A percentile compares a stretch with the other conserved stretches of the same genome.
phyloP scores from a whole-genome alignment of 2,797 vertebrate species.

The Cynodonichthys magdalenae region DNA sequence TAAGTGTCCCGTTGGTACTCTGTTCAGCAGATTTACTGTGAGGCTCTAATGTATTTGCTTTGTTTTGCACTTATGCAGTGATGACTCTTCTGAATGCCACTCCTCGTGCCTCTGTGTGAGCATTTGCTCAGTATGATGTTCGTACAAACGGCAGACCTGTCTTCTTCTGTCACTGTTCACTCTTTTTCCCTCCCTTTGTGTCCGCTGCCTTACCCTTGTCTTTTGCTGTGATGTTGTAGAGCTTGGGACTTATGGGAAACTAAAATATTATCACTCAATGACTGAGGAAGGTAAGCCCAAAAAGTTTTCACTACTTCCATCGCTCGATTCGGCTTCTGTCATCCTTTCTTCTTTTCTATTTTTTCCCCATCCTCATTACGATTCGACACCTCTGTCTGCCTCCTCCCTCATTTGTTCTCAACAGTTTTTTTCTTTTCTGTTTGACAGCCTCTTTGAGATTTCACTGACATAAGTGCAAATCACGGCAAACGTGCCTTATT shows the following conservation, averaged over 20 bases:
- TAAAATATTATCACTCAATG: constrained; percentile 99
- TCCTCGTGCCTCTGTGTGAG: constrained; percentile 51
- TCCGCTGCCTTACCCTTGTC: constrained; percentile 94
- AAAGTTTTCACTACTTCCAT: constrained; percentile 76
- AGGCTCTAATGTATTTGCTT: constrained; percentile 42
- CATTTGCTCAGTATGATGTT: constrained; percentile 51
- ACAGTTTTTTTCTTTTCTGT: constrained; percentile 56
- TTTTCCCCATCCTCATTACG: constrained; percentile 40
- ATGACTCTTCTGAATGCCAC: constrained; percentile 49
- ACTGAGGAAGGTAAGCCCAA: constrained; percentile 99
- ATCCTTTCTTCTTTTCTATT: constrained; percentile 36
- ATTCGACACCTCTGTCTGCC: constrained; percentile 14
- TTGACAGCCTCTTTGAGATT: constrained; percentile 82
- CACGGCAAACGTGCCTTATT: constrained; percentile 67
- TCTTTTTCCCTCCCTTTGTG: constrained; percentile 83
- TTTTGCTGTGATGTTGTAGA: constrained; percentile 99
- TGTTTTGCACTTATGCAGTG: constrained; percentile 71
- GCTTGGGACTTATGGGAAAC: constrained; percentile 99
- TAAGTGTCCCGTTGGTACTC: neutral
- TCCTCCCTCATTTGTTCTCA: constrained; percentile 29
- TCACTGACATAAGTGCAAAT: constrained; percentile 84
- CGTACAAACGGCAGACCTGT: constrained; percentile 56
- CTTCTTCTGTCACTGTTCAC: constrained; percentile 74
- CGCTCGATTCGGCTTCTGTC: constrained; percentile 61
- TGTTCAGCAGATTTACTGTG: constrained; percentile 26